phyloP scores from a whole-genome alignment of 2,888 invertebrate genomes.

The Phasia obesa region DNA sequence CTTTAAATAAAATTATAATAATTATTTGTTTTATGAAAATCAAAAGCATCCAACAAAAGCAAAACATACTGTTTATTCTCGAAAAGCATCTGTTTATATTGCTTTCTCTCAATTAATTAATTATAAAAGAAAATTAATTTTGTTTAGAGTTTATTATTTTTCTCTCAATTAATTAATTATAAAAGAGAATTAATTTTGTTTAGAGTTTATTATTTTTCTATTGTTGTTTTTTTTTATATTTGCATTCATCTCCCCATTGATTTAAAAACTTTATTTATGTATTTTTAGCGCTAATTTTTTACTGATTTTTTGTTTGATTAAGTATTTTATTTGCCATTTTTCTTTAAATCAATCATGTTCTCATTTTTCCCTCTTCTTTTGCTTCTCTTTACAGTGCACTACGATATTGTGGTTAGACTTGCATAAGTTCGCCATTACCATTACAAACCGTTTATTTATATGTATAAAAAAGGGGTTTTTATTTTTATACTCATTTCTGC shows the following conservation, averaged over 20 bases:
- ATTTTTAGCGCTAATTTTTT: background rate
- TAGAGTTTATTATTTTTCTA: too few relatives aligned
- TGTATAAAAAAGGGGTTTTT: slow-evolving; percentile 2
- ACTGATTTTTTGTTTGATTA: slow-evolving; percentile 7
- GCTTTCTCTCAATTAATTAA: background rate
- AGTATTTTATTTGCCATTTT: slow-evolving; percentile 2
- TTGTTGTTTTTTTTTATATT: too few relatives aligned
- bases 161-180: background rate
- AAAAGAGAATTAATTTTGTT: too few relatives aligned
- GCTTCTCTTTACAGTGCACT: slow-evolving; percentile 50
- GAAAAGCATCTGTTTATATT: background rate
- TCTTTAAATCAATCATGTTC: slow-evolving; percentile 13
- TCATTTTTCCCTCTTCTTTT: slow-evolving; percentile 5
- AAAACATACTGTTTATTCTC: background rate
- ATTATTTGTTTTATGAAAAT: background rate
- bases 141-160: background rate
- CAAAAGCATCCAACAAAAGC: background rate
- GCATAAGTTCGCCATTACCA: slow-evolving; percentile 32
- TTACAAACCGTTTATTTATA: too few relatives aligned
- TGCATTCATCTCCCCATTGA: too few relatives aligned
- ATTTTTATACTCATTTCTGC: background rate
- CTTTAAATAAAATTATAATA: too few relatives aligned
- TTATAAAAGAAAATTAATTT: background rate
- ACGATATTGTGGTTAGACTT: slow-evolving; percentile 49
- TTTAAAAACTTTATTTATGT: too few relatives aligned